Percentiles rank a stretch among this genome's conserved stretches.
Evolutionary conservation across 2,888 invertebrate genomes (phyloP).

Genomic region (Rhopalosiphum nymphaeae): DNA sequence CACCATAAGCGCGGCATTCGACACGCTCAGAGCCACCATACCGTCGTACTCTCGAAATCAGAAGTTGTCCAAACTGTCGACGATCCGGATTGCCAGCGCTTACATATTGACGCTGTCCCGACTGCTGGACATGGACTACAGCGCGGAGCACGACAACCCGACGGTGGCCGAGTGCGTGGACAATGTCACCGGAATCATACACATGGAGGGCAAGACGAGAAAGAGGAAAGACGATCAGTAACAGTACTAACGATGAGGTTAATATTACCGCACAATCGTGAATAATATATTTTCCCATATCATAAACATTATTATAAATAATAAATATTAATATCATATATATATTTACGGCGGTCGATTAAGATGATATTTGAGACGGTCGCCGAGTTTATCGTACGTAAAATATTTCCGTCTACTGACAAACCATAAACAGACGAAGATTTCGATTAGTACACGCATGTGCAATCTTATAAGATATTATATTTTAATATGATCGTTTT

Average conservation of each 20-base stretch:
- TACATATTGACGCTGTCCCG: conserved; percentile 90
- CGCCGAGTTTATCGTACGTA: not conserved
- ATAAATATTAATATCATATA: not conserved
- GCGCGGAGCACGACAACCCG: conserved; percentile 75
- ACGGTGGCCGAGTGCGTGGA: conserved; percentile 85
- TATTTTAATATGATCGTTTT: not conserved
- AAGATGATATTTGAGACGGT: not conserved
- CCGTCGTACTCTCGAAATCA: conserved; percentile 94
- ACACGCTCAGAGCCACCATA: conserved; percentile 85
- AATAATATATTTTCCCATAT: not conserved
- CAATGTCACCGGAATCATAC: conserved; percentile 90
- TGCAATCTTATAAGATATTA: not conserved
- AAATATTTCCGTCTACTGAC: not conserved
- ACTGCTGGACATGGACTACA: conserved; percentile 80
- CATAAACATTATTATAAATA: not conserved
- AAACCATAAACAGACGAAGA: not conserved
- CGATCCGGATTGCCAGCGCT: conserved; percentile 91
- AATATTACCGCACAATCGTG: not conserved
- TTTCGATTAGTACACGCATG: not conserved
- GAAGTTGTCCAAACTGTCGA: conserved; percentile 92
- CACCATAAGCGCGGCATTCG: conserved; percentile 95
- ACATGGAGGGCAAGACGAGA: conserved; percentile 89
- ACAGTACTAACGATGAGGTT: not conserved
- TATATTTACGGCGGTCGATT: not conserved
- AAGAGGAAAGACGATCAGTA: conserved; percentile 83